phyloP scores from a whole-genome alignment of 2,113 vertebrate genomes.

The Phalacrocorax brasilianus region DNA sequence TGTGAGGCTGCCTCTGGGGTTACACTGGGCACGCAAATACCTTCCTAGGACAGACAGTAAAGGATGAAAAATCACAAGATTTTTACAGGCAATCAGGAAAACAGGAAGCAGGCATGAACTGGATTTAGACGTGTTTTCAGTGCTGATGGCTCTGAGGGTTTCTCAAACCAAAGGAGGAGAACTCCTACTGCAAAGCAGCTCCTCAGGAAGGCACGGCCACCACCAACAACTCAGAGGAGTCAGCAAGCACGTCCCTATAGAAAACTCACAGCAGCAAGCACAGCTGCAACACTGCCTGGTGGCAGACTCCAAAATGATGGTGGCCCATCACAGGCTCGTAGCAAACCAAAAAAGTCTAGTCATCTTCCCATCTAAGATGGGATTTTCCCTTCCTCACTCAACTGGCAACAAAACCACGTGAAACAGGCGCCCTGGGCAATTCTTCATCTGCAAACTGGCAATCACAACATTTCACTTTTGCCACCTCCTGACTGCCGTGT shows the following conservation, averaged over 20 bases:
- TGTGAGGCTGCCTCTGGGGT: not conserved
- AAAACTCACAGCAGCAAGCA: not conserved
- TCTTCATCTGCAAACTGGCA: not conserved
- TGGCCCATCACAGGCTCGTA: not conserved
- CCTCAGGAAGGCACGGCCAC: not conserved
- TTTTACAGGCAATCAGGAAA: not conserved
- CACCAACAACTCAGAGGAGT: not conserved
- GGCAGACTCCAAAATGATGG: not conserved
- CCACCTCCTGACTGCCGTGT: not conserved
- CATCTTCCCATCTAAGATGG: not conserved
- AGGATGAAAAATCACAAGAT: not conserved
- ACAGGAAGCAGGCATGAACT: not conserved
- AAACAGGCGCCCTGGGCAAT: not conserved
- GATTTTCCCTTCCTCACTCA: not conserved
- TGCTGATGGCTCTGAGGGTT: not conserved
- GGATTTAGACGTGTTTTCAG: not conserved
- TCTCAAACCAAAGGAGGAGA: not conserved
- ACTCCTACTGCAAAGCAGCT: not conserved
- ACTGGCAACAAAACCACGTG: not conserved
- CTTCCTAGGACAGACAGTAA: not conserved
- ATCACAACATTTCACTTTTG: not conserved
- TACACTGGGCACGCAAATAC: not conserved
- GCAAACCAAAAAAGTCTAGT: not conserved
- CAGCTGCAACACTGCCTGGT: not conserved
- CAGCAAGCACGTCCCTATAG: not conserved